Conservation (phyloP, 2,113 vertebrate species). For the Cromileptes altivelis region DNA sequence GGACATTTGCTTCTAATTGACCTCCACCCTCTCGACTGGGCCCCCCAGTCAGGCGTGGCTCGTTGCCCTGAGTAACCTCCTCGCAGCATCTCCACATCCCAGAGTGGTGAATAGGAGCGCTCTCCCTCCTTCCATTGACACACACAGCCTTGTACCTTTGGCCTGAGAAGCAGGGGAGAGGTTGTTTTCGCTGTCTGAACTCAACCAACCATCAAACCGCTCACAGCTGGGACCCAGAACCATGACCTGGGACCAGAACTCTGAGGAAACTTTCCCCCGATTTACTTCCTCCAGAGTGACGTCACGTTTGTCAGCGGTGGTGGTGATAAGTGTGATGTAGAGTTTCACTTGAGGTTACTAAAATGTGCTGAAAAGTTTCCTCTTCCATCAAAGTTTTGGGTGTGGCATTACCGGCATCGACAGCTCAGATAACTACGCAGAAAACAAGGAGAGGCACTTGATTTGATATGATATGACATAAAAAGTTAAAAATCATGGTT, state of each 20-base stretch:
- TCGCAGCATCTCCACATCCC: slow-evolving; percentile 64
- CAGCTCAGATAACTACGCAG: not conserved
- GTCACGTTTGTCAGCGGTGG: slow-evolving; percentile 18
- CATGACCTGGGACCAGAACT: slow-evolving; percentile 57
- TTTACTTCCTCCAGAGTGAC: slow-evolving; percentile 39
- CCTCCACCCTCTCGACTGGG: slow-evolving; percentile 57
- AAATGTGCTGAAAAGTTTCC: slow-evolving; percentile 47
- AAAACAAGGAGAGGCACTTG: slow-evolving; percentile 21
- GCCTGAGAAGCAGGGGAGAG: slow-evolving; percentile 62
- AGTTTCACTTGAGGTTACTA: not conserved
- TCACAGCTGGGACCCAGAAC: slow-evolving; percentile 74
- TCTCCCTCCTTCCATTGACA: slow-evolving; percentile 50
- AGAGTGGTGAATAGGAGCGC: slow-evolving; percentile 37
- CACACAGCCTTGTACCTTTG: slow-evolving; percentile 66
- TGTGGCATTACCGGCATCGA: not conserved
- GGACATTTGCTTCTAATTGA: slow-evolving; percentile 79
- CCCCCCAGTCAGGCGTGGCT: slow-evolving; percentile 60
- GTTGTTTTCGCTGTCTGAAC: slow-evolving; percentile 73
- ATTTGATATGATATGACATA: slow-evolving; percentile 31
- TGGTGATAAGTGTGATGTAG: slow-evolving; percentile 33
- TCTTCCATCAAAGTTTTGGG: not conserved
- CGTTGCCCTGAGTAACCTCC: slow-evolving; percentile 54
- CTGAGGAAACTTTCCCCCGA: slow-evolving; percentile 38
- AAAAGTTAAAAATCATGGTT: slow-evolving; percentile 50
- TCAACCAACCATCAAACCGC: slow-evolving; percentile 81